Evolutionary conservation across 30 jellyfish, hydroid and myxozoan species (phyloP).

Genomic region (Aurelia sp.): DNA sequence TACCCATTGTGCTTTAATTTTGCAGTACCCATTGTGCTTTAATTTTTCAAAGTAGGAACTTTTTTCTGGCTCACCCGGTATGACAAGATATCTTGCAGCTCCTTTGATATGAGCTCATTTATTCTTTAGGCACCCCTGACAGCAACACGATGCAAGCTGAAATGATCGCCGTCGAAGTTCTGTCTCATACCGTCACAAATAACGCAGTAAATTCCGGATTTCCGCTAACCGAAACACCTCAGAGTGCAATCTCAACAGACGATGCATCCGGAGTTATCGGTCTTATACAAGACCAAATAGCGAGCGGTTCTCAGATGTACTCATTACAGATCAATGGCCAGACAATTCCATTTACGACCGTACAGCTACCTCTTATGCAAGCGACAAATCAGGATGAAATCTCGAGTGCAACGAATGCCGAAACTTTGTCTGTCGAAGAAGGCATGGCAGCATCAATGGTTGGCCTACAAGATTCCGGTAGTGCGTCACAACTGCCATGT

Average conservation of each 20-base stretch:
- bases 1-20: too few relatives aligned
- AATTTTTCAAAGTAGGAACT: too few relatives aligned
- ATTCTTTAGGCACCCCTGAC: neutral
- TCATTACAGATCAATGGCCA: constrained; percentile 88
- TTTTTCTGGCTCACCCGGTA: too few relatives aligned
- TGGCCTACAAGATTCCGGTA: constrained; percentile 1
- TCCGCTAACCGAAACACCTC: neutral
- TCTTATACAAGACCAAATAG: constrained; percentile 53
- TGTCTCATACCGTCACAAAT: constrained; percentile 60
- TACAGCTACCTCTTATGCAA: constrained; percentile 72
- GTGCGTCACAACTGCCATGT: constrained; percentile 16
- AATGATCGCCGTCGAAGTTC: constrained; percentile 81
- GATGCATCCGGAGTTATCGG: constrained; percentile 35
- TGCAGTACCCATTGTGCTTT: too few relatives aligned
- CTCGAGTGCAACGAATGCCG: neutral
- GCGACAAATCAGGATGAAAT: constrained; percentile 12
- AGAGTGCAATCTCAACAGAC: neutral
- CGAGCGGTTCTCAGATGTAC: constrained; percentile 85
- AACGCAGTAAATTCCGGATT: constrained; percentile 8
- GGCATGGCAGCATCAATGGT: neutral
- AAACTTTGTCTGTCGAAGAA: neutral
- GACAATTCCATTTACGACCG: constrained; percentile 85
- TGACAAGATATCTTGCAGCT: too few relatives aligned
- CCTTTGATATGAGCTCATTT: too few relatives aligned
- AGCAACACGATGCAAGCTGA: constrained; percentile 67